A percentile compares a stretch with the other conserved stretches of the same genome.
phyloP scores from a whole-genome alignment of 2,888 invertebrate genomes.

The Scaptomyza polygonia region DNA sequence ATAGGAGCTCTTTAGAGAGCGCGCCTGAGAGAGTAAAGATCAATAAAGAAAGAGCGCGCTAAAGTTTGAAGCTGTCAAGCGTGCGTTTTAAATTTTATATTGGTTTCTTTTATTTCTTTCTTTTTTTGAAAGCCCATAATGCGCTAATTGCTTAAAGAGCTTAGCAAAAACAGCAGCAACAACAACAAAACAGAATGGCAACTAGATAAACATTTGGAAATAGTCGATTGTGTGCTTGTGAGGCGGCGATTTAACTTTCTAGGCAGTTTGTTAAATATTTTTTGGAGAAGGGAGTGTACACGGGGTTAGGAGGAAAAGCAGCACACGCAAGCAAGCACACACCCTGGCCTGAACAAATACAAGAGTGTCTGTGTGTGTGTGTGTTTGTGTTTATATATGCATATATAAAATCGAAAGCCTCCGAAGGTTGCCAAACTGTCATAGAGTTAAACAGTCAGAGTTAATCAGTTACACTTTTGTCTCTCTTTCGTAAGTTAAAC shows the following conservation, averaged over 20 bases:
- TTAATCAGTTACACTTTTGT: conserved; percentile 54
- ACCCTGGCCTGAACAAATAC: conserved; percentile 1
- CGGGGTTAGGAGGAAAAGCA: background rate
- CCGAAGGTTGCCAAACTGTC: conserved; percentile 50
- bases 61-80: conserved; percentile 37
- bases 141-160: conserved; percentile 63
- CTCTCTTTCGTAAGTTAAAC: conserved; percentile 40
- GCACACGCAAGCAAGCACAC: conserved; percentile 13
- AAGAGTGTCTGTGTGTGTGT: background rate
- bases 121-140: conserved; percentile 45
- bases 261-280: conserved; percentile 49
- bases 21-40: conserved; percentile 7
- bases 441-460: conserved; percentile 30
- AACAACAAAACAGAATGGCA: conserved; percentile 31
- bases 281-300: conserved; percentile 18
- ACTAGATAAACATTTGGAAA: conserved; percentile 38
- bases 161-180: conserved; percentile 32
- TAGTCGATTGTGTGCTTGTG: conserved; percentile 24
- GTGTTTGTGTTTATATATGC: background rate
- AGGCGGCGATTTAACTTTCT: conserved; percentile 64
- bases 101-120: conserved; percentile 36
- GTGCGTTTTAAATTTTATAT: conserved; percentile 42
- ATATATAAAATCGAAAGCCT: conserved; percentile 3
- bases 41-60: conserved; percentile 10
- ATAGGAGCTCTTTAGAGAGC: conserved; percentile 17